Conservation (phyloP, 2,113 vertebrate genomes). For the Calonectris borealis region DNA sequence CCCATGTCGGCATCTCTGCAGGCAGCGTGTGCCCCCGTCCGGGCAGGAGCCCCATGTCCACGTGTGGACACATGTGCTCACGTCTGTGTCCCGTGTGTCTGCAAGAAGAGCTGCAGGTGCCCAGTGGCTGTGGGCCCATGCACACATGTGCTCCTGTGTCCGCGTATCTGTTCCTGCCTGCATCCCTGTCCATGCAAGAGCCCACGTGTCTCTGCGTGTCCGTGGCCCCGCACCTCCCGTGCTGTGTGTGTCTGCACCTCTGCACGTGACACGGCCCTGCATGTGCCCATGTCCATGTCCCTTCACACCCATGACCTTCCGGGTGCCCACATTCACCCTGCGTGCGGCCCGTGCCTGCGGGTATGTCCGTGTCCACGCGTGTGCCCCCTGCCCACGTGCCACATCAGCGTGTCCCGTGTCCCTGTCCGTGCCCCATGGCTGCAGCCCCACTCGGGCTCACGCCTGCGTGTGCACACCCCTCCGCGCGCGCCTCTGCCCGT, state of each 20-base stretch:
- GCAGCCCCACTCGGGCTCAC: neutral
- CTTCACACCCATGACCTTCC: neutral
- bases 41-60: neutral
- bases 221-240: neutral
- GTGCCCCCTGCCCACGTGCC: neutral
- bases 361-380: fast-evolving
- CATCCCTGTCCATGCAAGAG: neutral
- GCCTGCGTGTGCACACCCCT: too few species aligned
- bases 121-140: neutral
- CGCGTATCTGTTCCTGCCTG: fast-evolving
- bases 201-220: fast-evolving
- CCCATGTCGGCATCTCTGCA: fast-evolving
- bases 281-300: fast-evolving
- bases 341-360: fast-evolving
- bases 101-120: neutral
- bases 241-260: neutral
- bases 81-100: fast-evolving
- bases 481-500: too few species aligned
- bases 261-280: neutral
- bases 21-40: fast-evolving
- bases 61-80: neutral
- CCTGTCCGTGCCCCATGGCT: neutral
- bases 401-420: too few species aligned
- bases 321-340: neutral
- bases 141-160: fast-evolving